Percentiles rank a stretch among this genome's conserved stretches.
phyloP scores from a whole-genome alignment of 2,888 invertebrate species.

The Aromia moschata region DNA sequence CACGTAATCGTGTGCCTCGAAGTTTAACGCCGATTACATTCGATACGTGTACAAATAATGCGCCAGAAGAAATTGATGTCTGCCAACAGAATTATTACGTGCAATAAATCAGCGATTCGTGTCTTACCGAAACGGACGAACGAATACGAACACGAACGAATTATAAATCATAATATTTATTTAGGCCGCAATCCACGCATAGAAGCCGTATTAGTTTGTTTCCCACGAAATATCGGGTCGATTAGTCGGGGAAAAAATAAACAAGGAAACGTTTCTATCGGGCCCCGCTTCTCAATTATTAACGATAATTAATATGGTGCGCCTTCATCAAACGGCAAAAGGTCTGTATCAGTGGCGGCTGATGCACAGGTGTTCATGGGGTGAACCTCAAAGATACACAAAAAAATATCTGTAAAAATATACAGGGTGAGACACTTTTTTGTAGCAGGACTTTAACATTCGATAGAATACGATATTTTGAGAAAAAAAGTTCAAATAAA shows the following conservation, averaged over 20 bases:
- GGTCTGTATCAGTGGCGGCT: no score
- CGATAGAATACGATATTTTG: no score
- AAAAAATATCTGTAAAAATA: no score
- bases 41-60: not conserved
- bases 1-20: no score
- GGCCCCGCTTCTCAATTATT: constrained; percentile 1
- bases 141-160: constrained; percentile 22
- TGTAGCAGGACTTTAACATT: no score
- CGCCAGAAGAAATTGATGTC: not conserved
- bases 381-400: no score
- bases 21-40: no score
- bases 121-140: constrained; percentile 17
- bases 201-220: constrained; percentile 5
- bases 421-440: no score
- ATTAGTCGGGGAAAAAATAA: constrained; percentile 17
- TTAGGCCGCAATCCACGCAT: constrained; percentile 19
- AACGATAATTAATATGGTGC: constrained; percentile 9
- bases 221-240: constrained; percentile 25
- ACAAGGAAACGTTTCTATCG: constrained; percentile 9
- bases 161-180: constrained; percentile 30
- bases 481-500: no score
- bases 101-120: constrained; percentile 20
- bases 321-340: not conserved
- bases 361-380: no score
- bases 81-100: constrained; percentile 12